Conservation (phyloP, 2,888 invertebrate genomes). For the Hemicrepidius hirtus region DNA sequence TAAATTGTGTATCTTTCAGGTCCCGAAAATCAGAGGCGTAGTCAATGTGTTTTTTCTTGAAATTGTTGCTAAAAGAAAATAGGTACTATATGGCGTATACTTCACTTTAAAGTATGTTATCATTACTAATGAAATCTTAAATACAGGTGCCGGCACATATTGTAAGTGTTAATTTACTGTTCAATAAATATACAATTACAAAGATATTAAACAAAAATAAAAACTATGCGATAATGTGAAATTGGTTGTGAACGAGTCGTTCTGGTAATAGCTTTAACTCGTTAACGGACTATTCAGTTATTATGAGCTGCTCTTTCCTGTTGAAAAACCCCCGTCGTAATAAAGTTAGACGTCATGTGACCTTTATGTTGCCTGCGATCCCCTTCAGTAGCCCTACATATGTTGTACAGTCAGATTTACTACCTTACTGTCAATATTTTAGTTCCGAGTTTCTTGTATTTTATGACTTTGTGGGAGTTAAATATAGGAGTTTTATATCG, state of each 20-base stretch:
- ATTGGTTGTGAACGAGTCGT: constrained; percentile 21
- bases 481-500: background rate
- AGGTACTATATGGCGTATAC: too few species aligned
- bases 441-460: constrained; percentile 19
- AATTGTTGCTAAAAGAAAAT: too few species aligned
- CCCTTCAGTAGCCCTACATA: constrained; percentile 25
- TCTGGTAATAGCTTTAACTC: constrained; percentile 11
- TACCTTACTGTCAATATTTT: constrained; percentile 24
- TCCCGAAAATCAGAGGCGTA: background rate
- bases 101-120: too few species aligned
- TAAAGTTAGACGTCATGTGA: constrained; percentile 24
- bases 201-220: too few species aligned
- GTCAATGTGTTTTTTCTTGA: too few species aligned
- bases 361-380: constrained; percentile 24
- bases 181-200: too few species aligned
- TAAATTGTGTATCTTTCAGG: constrained; percentile 4
- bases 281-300: constrained; percentile 27
- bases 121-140: too few species aligned
- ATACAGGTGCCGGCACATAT: too few species aligned
- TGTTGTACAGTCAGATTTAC: constrained; percentile 22
- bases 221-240: constrained; percentile 3
- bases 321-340: constrained; percentile 28
- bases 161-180: too few species aligned
- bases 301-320: constrained; percentile 25
- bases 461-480: constrained; percentile 16